Conservation (phyloP, 37 sponge, comb jelly and placozoan species). For the Halichondria panicea region DNA sequence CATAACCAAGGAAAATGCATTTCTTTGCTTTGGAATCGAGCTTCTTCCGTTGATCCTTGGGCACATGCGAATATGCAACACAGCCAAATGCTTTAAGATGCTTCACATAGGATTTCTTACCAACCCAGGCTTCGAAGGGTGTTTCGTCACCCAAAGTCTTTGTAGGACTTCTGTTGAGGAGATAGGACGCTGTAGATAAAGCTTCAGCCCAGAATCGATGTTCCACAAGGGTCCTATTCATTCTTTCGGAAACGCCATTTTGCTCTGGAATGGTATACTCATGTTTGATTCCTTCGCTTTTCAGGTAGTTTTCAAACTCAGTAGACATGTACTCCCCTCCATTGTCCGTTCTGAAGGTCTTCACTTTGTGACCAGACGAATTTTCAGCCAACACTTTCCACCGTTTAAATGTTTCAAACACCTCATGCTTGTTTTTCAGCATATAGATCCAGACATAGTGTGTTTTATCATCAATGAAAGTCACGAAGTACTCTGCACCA, state of each 20-base stretch:
- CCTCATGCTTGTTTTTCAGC: constrained; percentile 41
- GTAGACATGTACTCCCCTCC: constrained; percentile 63
- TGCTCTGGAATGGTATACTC: constrained; percentile 47
- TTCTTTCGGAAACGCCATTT: constrained; percentile 46
- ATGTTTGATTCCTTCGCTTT: constrained; percentile 35
- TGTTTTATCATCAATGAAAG: constrained; percentile 50
- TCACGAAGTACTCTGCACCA: constrained; percentile 48
- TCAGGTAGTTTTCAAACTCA: constrained; percentile 50
- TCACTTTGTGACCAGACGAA: constrained; percentile 34
- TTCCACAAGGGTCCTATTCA: constrained; percentile 67
- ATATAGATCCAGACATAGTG: constrained; percentile 48
- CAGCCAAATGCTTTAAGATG: constrained; percentile 47
- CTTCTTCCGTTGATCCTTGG: constrained; percentile 49
- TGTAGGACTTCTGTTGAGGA: constrained; percentile 56
- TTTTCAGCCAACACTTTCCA: constrained; percentile 49
- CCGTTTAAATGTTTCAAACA: constrained; percentile 23
- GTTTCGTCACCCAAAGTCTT: constrained; percentile 10
- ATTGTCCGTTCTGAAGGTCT: constrained; percentile 47
- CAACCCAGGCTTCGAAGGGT: constrained; percentile 38
- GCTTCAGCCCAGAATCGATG: constrained; percentile 40
- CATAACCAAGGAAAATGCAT: constrained; percentile 46
- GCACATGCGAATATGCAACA: constrained; percentile 33
- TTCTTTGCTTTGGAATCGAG: constrained; percentile 51
- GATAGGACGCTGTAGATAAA: constrained; percentile 47
- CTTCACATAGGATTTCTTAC: constrained; percentile 21